Evolutionary conservation across 2,888 invertebrate species (phyloP).

Genomic region (Ormia ochracea): DNA sequence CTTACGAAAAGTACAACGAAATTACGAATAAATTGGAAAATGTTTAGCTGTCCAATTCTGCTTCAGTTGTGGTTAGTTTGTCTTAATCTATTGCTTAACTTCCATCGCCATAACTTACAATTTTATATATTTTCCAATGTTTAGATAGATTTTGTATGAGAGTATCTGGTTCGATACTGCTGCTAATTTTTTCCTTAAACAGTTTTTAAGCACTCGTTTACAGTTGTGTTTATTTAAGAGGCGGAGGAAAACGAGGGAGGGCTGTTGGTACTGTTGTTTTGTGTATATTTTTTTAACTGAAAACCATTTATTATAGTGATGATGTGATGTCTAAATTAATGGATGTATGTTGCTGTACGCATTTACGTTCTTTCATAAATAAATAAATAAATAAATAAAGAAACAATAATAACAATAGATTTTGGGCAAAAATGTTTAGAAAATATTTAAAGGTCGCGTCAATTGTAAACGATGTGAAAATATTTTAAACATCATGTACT

Average conservation of each 20-base stretch:
- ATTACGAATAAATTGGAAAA: constrained; percentile 45
- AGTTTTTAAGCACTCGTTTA: constrained; percentile 34
- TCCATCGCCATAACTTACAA: background rate
- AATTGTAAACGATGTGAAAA: background rate
- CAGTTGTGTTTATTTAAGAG: background rate
- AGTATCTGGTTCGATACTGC: background rate
- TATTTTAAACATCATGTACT: background rate
- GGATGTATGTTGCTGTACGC: background rate
- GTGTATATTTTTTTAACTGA: constrained; percentile 8
- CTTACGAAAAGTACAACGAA: constrained; percentile 12
- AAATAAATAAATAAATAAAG: too few species aligned
- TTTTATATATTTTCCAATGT: constrained; percentile 22
- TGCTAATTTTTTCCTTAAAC: background rate
- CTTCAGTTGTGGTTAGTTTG: constrained; percentile 2
- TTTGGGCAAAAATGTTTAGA: constrained; percentile 24
- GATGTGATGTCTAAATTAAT: background rate
- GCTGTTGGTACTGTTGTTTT: background rate
- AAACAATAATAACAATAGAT: too few species aligned
- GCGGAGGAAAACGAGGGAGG: background rate
- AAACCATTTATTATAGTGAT: constrained; percentile 31
- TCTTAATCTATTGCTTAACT: background rate
- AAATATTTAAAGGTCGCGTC: constrained; percentile 25
- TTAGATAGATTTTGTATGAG: background rate
- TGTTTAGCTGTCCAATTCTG: constrained; percentile 28
- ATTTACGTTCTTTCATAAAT: background rate